phyloP scores from a whole-genome alignment of 1,140 invertebrate genomes.

The Cardiocondyla obscurior region DNA sequence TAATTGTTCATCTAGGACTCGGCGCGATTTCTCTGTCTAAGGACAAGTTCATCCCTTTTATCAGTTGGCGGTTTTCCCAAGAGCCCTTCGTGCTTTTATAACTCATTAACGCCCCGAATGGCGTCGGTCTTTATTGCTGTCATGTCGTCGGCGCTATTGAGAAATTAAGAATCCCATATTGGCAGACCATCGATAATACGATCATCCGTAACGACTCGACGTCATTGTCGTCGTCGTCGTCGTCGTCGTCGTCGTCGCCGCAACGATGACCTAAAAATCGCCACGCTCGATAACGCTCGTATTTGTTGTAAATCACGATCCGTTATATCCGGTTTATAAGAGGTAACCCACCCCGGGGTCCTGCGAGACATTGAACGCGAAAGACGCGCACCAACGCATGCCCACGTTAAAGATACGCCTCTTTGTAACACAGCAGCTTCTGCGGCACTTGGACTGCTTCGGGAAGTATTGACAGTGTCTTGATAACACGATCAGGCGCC shows the following conservation, averaged over 20 bases:
- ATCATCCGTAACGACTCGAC: constrained; percentile 32
- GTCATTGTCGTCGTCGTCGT: neutral
- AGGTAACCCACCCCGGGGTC: too few relatives aligned
- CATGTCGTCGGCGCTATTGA: constrained; percentile 10
- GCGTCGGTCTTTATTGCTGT: neutral
- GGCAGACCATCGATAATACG: constrained; percentile 6
- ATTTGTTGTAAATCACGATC: neutral
- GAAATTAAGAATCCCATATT: constrained; percentile 35
- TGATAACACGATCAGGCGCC: constrained; percentile 70
- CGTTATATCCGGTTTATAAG: neutral
- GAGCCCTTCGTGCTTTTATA: constrained; percentile 43
- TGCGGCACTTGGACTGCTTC: constrained; percentile 49
- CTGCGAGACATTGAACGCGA: neutral
- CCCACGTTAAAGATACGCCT: neutral
- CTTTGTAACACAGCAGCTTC: constrained; percentile 40
- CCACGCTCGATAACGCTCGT: neutral
- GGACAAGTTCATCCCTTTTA: neutral
- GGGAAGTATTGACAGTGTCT: constrained; percentile 69
- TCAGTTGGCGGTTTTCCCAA: neutral
- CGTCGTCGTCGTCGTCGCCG: neutral
- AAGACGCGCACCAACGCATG: neutral
- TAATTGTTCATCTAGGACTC: neutral
- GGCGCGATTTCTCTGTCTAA: neutral
- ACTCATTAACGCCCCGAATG: constrained; percentile 32
- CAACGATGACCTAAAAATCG: neutral